Base-by-base conservation (phyloP, 2,888 invertebrate species). In the Mesochorus sp. region DNA sequence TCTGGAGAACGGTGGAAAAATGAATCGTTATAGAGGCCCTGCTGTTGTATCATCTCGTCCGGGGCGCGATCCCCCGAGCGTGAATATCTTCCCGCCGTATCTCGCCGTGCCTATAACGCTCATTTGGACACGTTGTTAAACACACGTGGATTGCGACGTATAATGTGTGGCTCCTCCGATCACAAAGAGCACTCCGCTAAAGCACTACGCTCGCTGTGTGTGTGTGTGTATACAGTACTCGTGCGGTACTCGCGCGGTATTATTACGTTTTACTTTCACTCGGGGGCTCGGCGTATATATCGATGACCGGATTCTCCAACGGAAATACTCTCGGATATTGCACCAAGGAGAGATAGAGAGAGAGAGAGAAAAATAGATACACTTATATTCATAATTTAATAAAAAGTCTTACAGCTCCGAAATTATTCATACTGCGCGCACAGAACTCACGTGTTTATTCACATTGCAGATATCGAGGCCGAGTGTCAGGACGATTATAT, bases 401-500 rank as follows among this genome's bases (percentile, higher is more conserved):
- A n/a, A n/a, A n/a, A n/a, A n/a, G n/a, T n/a, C n/a, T n/a, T n/a
- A n/a, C n/a, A n/a, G n/a, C n/a, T n/a, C n/a, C n/a, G n/a, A n/a
- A n/a, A n/a, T n/a, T n/a, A n/a, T n/a, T n/a, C n/a, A n/a, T n/a
- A n/a, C n/a, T n/a, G n/a, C n/a, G n/a, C n/a, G n/a, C n/a, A n/a
- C n/a, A n/a, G n/a, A n/a, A n/a, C n/a, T n/a, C n/a, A n/a, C n/a
- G n/a, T n/a, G n/a, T n/a, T 31, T 42, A 12, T 57, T 10, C 1
- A 57, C 34, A 1, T 92, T 92, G 47, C 93, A 98, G 97, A 97
- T 92, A 97, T 98, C 85, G 97, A 97, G 92, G 98, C 98, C 0
- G 98, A 98, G 91, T 98, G 98, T 86, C 97, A 97, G 91, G 97
- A 97, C 88, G 97, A 98, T 91, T 97, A 97, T 90, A 98, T 98